Evolutionary conservation across 37 sponge, comb jelly and placozoan genomes (phyloP).

Genomic region (Agelas oroides): DNA sequence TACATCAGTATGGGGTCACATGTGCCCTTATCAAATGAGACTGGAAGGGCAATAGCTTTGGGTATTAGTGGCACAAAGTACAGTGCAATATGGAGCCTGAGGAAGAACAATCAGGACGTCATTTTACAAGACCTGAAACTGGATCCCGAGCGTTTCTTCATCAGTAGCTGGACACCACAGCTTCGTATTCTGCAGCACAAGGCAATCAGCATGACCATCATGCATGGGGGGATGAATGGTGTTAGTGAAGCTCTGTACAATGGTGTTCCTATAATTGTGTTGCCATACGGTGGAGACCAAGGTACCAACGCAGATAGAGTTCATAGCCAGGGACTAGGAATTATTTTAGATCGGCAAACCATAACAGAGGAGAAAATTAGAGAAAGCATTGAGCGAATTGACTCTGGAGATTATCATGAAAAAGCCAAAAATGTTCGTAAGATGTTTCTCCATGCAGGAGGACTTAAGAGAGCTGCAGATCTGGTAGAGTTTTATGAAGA

Average conservation of each 20-base stretch:
- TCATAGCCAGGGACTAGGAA: neutral
- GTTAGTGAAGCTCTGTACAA: conserved; percentile 65
- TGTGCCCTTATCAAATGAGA: neutral
- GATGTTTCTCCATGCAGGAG: neutral
- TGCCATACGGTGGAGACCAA: neutral
- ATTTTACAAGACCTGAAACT: conserved; percentile 33
- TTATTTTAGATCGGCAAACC: neutral
- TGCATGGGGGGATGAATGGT: conserved; percentile 74
- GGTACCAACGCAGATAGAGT: conserved; percentile 14
- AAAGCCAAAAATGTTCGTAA: neutral
- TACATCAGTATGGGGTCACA: conserved; percentile 69
- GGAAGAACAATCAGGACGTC: conserved; percentile 26
- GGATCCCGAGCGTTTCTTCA: conserved; percentile 34
- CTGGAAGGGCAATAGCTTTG: conserved; percentile 16
- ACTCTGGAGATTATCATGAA: neutral
- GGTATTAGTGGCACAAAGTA: conserved; percentile 11
- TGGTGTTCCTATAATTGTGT: neutral
- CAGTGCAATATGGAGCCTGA: conserved; percentile 60
- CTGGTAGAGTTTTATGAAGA: conserved; percentile 20
- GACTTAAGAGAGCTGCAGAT: conserved; percentile 22
- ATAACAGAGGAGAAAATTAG: neutral
- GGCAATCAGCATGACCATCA: conserved; percentile 43
- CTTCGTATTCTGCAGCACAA: conserved; percentile 38
- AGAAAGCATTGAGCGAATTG: neutral
- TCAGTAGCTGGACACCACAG: conserved; percentile 72